Base-by-base conservation (phyloP, 2,888 invertebrate genomes). In the Gonocerus acuteangulatus region DNA sequence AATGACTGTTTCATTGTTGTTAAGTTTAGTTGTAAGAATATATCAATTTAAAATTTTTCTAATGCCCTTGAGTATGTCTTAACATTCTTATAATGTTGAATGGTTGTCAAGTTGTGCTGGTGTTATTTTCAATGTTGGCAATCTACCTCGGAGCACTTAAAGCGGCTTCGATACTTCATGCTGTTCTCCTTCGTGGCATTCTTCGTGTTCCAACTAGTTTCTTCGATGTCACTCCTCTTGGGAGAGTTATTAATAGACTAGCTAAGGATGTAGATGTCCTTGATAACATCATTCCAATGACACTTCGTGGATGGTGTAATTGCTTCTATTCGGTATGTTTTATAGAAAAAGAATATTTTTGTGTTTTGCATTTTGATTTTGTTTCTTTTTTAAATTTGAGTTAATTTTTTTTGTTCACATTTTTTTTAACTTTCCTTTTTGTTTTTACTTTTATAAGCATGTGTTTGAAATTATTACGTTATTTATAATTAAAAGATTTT, bases 181-280 rank as follows among this genome's bases (percentile, higher is more conserved):
- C 77, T 70, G 76, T 77, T 68, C 77, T 86, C 74, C 79, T 88
- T 69, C 73, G 72, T 68, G 80, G 82, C 72, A 80, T 86, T 71
- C 75, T 89, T 71, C 79, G 81, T 72, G 82, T 82, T 69, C 85
- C 86, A 62, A 76, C 80, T 75, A 81, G 82, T 72, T 88, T 87
- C 80, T 88, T 84, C 79, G 87, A 89, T 76, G 84, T 86, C 69
- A 89, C 87, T 70, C 88, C 89, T 65, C 78, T 84, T 67, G 88
- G 89, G 74, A 80, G 89, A 73, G 81, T 87, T 73, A 80, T 88
- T 75, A 87, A 87, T 79, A 80, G 87, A 69, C 86, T 86, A 79
- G 81, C 83, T 73, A 86, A 85, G 79, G 86, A 86, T 74, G 76
- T 86, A 68, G 85, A 86, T 73, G 78, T 82, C 71, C 75, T 86